A percentile compares a stretch with the other conserved stretches of the same genome.
Evolutionary conservation across 2,113 vertebrate species (phyloP).

Genomic region (Zosterops lateralis): DNA sequence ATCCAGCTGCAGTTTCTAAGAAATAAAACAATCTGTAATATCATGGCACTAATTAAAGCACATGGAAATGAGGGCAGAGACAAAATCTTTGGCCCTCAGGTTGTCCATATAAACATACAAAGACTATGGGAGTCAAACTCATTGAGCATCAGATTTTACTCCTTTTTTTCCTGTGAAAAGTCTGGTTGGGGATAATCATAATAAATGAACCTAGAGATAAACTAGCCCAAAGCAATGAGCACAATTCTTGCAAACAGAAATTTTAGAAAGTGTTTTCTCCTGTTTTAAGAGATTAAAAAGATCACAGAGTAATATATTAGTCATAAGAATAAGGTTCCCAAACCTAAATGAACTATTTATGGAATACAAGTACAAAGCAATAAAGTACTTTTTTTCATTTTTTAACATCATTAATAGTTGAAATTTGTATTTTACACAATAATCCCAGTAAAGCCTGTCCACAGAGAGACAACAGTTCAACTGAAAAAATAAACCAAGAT

Average conservation of each 20-base stretch:
- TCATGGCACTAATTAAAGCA: not conserved
- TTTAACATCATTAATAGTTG: not conserved
- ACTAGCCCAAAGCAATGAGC: rapidly evolving
- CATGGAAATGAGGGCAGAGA: not conserved
- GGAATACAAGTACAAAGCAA: not conserved
- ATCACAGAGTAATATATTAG: not conserved
- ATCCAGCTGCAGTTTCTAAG: not conserved
- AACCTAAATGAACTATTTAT: not conserved
- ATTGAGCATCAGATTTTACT: not conserved
- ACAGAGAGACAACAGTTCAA: not conserved
- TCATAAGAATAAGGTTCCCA: not conserved
- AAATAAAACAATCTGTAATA: not conserved
- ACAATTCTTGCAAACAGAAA: not conserved
- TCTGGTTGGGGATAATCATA: not conserved
- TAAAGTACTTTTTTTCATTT: not conserved
- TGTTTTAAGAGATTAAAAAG: not conserved
- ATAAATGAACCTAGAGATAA: not conserved
- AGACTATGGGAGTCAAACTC: not conserved
- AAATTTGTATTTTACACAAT: not conserved
- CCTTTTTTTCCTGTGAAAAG: not conserved
- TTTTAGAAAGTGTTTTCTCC: not conserved
- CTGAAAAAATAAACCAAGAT: not conserved
- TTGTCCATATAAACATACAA: not conserved
- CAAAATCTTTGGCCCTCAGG: not conserved
- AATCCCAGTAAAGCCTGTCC: not conserved